These are phyloP conservation scores for Halictus ligatus DNA, from an alignment of 2,888 invertebrate species.

Conservation along the genomic window DNA sequence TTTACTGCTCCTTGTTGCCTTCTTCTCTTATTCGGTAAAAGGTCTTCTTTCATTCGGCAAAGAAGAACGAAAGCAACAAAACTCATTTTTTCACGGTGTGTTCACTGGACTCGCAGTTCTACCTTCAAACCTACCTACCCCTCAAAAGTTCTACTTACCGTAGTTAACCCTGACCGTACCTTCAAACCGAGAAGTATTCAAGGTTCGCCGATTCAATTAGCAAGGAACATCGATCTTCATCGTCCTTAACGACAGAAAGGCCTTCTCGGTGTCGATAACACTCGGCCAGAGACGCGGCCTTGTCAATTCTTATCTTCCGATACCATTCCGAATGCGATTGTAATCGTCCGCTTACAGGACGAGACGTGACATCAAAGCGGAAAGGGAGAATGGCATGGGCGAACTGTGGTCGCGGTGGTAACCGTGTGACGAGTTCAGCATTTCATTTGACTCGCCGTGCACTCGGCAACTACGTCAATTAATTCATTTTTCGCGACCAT, in stretches of 20 bases:
- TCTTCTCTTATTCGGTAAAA: background rate
- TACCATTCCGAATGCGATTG: constrained; percentile 22
- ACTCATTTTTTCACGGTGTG: background rate
- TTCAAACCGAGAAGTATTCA: constrained; percentile 7
- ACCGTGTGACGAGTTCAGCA: background rate
- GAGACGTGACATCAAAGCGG: constrained; percentile 19
- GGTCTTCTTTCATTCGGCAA: too few species aligned
- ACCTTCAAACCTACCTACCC: too few species aligned
- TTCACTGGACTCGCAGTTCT: background rate
- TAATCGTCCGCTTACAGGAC: constrained; percentile 18
- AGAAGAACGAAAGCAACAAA: background rate
- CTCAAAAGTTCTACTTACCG: too few species aligned
- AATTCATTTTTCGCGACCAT: background rate
- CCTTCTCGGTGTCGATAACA: constrained; percentile 50
- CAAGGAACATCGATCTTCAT: constrained; percentile 35
- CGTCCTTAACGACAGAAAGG: constrained; percentile 26
- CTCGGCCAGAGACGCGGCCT: constrained; percentile 32
- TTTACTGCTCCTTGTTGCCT: background rate
- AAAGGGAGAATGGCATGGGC: background rate
- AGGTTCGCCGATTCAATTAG: constrained; percentile 46
- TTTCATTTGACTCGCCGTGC: background rate
- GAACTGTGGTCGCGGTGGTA: background rate
- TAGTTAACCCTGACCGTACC: constrained; percentile 20
- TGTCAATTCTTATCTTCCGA: constrained; percentile 47
- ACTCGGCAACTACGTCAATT: background rate